Evolutionary conservation across 2,797 vertebrate species (phyloP), one percentile per base, ranked within the genome.

Genomic region (Takifugu ocellatus): DNA sequence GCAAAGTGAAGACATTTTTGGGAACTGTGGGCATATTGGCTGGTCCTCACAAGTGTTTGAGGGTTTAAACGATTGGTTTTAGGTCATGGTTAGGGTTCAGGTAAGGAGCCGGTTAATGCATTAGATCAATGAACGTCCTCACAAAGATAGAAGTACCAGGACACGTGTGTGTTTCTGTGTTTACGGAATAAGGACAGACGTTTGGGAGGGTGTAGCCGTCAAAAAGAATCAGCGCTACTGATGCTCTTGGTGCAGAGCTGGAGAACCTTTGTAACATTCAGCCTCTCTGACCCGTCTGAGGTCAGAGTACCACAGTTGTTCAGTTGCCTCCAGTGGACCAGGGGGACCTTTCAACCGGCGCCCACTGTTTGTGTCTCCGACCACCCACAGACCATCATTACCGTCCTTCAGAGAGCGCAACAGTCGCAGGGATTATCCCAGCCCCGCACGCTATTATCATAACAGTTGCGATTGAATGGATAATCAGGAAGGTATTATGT

Each of bases 401-500:
- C 77, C 83, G 82, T 83, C 79, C 75, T 74, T 81, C 76, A 81
- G 70, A 76, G 72, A 65, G 56, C 53, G 58, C 61, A 61, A 60
- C 51, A 25, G 70, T 75, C 70, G 69, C 78, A 75, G 72, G 73
- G 86, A 88, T 88, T 87, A 87, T 75, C 78, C 70, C 74, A 63
- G 79, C 70, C 63, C 6, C 33, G 21, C 61, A 2, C 57, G 72
- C 81, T 80, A 89, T 87, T 86, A 87, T 81, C 79, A 83, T 82
- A 87, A 82, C 82, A 68, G 82, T 82, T 79, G 77, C 27, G 76
- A 72, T 59, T 86, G 86, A 86, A 90, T 79, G 74, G 87, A 84
- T 87, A 88, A 90, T 90, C 87, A 88, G 84, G 70, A 62, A 84
- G 87, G 84, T 87, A 90, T 88, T 88, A 88, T 87, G 63, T 75